Evolutionary conservation across 2,888 invertebrate species (phyloP), one percentile per base, ranked within the genome.

Genomic region (Phaonia tiefii): DNA sequence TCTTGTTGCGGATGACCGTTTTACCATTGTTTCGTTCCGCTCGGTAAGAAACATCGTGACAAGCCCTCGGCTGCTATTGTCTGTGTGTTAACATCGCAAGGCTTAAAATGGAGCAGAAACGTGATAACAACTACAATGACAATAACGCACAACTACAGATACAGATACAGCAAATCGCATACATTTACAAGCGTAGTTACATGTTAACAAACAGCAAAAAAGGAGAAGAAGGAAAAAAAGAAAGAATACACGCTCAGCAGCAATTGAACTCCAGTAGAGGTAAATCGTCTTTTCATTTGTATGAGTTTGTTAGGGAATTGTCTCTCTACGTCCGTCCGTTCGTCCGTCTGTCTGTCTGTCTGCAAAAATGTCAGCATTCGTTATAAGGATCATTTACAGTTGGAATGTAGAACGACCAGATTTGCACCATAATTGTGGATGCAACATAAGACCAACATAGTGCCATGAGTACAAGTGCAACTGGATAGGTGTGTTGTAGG

Each of bases 1-100:
- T 83, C 80, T 81, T 84, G 86, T 89, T 88, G 88, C 88, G 85
- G 88, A 88, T 88, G 88, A 87, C 89, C 88, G 80, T 87, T 86
- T 86, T 87, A 87, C 88, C 89, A 88, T 86, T 86, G 88, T 87
- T 88, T 86, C 88, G 84, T 83, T 84, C 79, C 80, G 73, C 84
- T 31, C 83, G 26, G 71, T 37, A 75, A 26, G 71, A 42, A 73
- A 75, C 73, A 63, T 63, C 63, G 63, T 63, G 63, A 63, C 63
- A 74, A 67, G 63, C 15, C 22, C 56, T 56, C 22, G 17, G 3
- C 54, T 13, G 39, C 37, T 39, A 17, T 63, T 17, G 63, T 63
- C 22, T 17, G 15, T 63, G 37, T 60, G 63, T 63, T 63, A 63
- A 63, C 42, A 63, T 42, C 1, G 42, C 42, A 42, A 13, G 1